Evolutionary conservation across 1,140 invertebrate genomes (phyloP).

Genomic region (Diabrotica undecimpunctata): DNA sequence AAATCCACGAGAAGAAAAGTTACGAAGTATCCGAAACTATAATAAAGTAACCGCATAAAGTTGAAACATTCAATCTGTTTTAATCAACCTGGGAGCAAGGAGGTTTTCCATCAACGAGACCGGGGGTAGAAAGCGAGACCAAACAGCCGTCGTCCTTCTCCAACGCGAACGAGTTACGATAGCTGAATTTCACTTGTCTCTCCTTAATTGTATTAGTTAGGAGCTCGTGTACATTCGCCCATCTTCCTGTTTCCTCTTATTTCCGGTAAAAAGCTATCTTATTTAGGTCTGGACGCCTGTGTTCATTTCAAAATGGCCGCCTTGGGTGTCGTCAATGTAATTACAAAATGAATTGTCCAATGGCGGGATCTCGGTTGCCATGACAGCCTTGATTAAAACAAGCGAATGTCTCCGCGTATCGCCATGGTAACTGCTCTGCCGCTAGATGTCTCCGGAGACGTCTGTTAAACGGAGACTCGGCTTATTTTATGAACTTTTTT

Average conservation of each 20-base stretch:
- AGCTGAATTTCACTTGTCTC: conserved; percentile 50
- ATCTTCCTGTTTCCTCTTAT: conserved; percentile 25
- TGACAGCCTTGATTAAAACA: conserved; percentile 51
- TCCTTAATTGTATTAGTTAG: conserved; percentile 50
- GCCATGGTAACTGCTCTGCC: conserved; percentile 42
- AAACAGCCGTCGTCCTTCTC: conserved; percentile 12
- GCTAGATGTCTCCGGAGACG: conserved; percentile 40
- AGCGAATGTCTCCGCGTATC: conserved; percentile 47
- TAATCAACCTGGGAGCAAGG: conserved; percentile 45
- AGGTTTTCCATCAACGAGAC: conserved; percentile 38
- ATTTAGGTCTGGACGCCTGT: conserved; percentile 40
- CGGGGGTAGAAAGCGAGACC: conserved; percentile 15
- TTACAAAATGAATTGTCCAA: conserved; percentile 52
- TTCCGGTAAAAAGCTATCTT: conserved; percentile 29
- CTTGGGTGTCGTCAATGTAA: conserved; percentile 51
- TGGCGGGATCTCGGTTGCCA: conserved; percentile 50
- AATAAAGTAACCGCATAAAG: conserved; percentile 45
- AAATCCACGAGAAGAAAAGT: conserved; percentile 29
- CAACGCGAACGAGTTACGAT: conserved; percentile 44
- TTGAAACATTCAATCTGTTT: conserved; percentile 49
- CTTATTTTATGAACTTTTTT: conserved; percentile 34
- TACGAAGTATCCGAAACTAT: conserved; percentile 42
- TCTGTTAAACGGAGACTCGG: conserved; percentile 17
- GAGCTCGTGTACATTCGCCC: conserved; percentile 39
- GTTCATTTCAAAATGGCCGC: conserved; percentile 50